phyloP scores from a whole-genome alignment of 2,888 invertebrate genomes.

The Kryphioiulus occultus region DNA sequence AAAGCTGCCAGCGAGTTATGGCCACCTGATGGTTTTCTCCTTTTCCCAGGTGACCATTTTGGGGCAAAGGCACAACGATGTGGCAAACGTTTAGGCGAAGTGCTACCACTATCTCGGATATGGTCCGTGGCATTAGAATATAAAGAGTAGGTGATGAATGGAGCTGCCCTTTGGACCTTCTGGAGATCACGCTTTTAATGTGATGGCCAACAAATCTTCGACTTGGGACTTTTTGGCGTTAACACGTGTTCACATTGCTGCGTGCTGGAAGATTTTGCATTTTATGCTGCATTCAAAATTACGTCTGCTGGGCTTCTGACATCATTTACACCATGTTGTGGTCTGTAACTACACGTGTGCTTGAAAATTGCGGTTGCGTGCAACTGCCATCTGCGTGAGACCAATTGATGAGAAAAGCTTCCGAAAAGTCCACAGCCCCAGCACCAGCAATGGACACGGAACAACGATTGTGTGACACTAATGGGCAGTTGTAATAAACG shows the following conservation, averaged over 20 bases:
- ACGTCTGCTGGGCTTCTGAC: neutral
- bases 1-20: conserved; percentile 30
- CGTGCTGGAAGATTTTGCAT: neutral
- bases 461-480: conserved; percentile 28
- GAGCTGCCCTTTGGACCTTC: conserved; percentile 31
- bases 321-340: neutral
- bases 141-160: conserved; percentile 10
- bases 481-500: conserved; percentile 42
- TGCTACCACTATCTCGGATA: neutral
- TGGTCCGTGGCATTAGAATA: conserved; percentile 20
- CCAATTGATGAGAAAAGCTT: conserved; percentile 25
- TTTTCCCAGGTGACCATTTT: conserved; percentile 7
- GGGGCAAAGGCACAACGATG: conserved; percentile 6
- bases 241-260: conserved; percentile 1
- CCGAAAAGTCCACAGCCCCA: conserved; percentile 20
- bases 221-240: neutral
- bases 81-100: neutral
- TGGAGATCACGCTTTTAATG: neutral
- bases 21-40: conserved; percentile 14
- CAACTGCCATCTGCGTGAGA: neutral
- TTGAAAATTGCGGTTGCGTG: neutral
- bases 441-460: conserved; percentile 39
- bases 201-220: conserved; percentile 2
- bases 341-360: neutral
- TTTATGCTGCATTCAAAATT: neutral